Conservation (phyloP, 2,797 vertebrate genomes). For the Malurus splendens region DNA sequence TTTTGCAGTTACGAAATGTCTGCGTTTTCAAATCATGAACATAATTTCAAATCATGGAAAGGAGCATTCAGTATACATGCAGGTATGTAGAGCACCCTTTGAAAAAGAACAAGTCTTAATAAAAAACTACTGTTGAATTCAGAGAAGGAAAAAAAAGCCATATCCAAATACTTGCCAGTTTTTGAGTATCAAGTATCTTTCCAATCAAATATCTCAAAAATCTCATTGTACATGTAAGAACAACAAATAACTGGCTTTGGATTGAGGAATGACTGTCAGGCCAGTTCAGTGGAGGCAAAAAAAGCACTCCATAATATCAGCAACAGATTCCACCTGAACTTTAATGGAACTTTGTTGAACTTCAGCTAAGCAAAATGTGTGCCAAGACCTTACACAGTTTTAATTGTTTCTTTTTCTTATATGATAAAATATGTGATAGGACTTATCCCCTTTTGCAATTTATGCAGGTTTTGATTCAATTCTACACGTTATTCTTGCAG, state of each 20-base stretch:
- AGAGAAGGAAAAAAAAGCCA: neutral
- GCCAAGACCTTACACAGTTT: neutral
- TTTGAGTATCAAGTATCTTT: neutral
- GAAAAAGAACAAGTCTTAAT: neutral
- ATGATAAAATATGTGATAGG: neutral
- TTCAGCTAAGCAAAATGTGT: neutral
- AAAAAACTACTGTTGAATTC: neutral
- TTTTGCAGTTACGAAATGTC: neutral
- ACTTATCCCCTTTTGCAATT: neutral
- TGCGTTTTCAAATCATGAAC: neutral
- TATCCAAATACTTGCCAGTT: neutral
- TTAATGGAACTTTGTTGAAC: neutral
- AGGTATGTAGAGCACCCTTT: neutral
- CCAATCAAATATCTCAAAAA: neutral
- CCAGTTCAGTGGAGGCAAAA: neutral
- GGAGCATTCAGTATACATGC: neutral
- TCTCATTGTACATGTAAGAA: neutral
- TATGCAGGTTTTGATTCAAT: neutral
- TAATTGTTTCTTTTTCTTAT: neutral
- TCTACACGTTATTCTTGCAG: neutral
- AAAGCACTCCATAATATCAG: accelerated
- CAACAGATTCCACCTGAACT: neutral
- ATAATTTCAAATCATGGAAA: neutral
- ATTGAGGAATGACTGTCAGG: neutral
- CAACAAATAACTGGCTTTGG: neutral